Evolutionary conservation across 2,888 invertebrate genomes (phyloP).

Genomic region (Boloria selene): DNA sequence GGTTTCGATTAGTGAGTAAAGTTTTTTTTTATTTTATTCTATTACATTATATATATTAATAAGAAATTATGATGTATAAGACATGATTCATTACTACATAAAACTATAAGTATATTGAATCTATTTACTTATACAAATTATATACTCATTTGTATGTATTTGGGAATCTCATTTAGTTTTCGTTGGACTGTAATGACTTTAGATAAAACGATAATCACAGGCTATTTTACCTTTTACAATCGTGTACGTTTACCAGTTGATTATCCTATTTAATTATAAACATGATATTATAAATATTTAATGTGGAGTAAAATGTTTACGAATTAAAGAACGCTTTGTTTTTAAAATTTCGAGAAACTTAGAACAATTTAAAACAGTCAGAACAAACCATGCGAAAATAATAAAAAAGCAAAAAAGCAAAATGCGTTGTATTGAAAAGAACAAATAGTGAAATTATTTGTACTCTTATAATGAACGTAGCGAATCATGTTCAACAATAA

Average conservation of each 20-base stretch:
- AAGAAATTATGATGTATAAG: no score
- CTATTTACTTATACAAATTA: no score
- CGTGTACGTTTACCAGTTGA: background rate
- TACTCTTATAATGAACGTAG: conserved; percentile 10
- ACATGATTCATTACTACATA: no score
- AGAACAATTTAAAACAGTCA: background rate
- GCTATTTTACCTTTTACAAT: background rate
- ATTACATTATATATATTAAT: no score
- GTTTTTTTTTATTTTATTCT: no score
- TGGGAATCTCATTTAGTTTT: conserved; percentile 2
- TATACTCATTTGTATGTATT: background rate
- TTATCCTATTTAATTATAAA: no score
- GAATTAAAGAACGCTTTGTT: no score
- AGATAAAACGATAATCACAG: background rate
- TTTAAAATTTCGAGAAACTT: background rate
- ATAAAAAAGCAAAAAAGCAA: no score
- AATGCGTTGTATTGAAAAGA: conserved; percentile 5
- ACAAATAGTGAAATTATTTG: conserved; percentile 21
- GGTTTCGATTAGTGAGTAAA: no score
- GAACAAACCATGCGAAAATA: conserved; percentile 2
- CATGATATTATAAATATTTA: no score
- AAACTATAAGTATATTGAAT: no score
- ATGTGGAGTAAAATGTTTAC: no score
- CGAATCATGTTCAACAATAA: conserved; percentile 59
- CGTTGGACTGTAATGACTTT: background rate